A percentile compares a stretch with the other conserved stretches of the same genome.
Conservation (phyloP, 2,888 invertebrate species). For the Rambutsinella grinnellia region DNA sequence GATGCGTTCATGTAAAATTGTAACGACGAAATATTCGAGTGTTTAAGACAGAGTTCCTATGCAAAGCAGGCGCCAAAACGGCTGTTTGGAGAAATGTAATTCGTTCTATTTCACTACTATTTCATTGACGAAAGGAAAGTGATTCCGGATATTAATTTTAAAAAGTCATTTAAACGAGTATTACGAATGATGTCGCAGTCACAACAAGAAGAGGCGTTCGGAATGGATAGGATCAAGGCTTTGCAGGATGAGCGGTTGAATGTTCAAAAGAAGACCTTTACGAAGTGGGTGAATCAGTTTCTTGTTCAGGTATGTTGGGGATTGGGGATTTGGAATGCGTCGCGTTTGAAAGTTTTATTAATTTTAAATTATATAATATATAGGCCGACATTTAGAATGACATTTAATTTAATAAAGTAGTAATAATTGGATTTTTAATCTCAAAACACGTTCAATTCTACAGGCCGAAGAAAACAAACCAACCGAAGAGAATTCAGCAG, state of each 20-base stretch:
- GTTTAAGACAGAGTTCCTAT: too few species aligned
- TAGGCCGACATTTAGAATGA: too few species aligned
- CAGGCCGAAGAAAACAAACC: slow-evolving; percentile 96
- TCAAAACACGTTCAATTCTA: slow-evolving; percentile 8
- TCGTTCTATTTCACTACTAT: too few species aligned
- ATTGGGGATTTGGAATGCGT: slow-evolving; percentile 99
- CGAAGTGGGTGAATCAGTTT: slow-evolving; percentile 99
- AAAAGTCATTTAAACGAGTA: too few species aligned
- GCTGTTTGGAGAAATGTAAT: too few species aligned
- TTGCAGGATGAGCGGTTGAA: slow-evolving; percentile 97
- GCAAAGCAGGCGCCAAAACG: too few species aligned
- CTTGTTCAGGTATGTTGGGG: slow-evolving; percentile 95
- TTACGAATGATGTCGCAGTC: slow-evolving; percentile 70
- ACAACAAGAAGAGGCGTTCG: slow-evolving; percentile 93
- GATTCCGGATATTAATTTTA: too few species aligned
- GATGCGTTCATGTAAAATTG: too few species aligned
- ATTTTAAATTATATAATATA: background rate
- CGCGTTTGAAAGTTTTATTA: slow-evolving; percentile 79
- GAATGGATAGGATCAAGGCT: slow-evolving; percentile 95
- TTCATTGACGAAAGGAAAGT: too few species aligned
- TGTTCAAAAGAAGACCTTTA: slow-evolving; percentile 99
- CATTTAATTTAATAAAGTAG: background rate
- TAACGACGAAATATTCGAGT: too few species aligned
- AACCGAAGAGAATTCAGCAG: slow-evolving; percentile 98
- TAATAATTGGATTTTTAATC: background rate